phyloP scores from a whole-genome alignment of 2,888 invertebrate species.

The Melolontha melolontha region DNA sequence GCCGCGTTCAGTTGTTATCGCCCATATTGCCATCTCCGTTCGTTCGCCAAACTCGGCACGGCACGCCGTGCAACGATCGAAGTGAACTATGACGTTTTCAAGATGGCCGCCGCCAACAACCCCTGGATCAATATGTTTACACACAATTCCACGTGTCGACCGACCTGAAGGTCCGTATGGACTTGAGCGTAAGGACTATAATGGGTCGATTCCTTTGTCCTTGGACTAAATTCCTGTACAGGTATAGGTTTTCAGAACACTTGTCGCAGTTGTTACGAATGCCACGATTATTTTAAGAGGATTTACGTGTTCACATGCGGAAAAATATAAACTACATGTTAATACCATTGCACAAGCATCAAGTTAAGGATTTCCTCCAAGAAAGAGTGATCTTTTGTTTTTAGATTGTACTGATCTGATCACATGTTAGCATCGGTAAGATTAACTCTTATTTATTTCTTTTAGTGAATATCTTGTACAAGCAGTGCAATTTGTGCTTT shows the following conservation, averaged over 20 bases:
- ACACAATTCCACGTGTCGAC: conserved; percentile 55
- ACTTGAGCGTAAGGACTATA: conserved; percentile 56
- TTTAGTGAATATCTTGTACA: too few species aligned
- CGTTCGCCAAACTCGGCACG: neutral
- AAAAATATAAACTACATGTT: too few species aligned
- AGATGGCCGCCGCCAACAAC: conserved; percentile 39
- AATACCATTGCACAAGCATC: too few species aligned
- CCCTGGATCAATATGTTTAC: conserved; percentile 58
- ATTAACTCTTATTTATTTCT: too few species aligned
- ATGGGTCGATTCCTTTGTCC: conserved; percentile 62
- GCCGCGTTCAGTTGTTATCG: conserved; percentile 2
- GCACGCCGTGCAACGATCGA: conserved; percentile 32
- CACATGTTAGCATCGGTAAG: too few species aligned
- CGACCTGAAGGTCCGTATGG: conserved; percentile 45
- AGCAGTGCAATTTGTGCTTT: too few species aligned
- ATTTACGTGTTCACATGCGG: too few species aligned
- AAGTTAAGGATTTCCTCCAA: too few species aligned
- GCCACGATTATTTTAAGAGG: too few species aligned
- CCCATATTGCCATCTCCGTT: conserved; percentile 1
- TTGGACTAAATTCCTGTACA: conserved; percentile 52
- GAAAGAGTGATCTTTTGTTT: too few species aligned
- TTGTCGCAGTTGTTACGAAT: conserved; percentile 28
- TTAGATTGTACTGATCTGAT: too few species aligned
- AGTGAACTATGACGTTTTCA: conserved; percentile 44
- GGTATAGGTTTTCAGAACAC: conserved; percentile 40